Evolutionary conservation across 2,113 vertebrate species (phyloP).

Genomic region (Piliocolobus tephrosceles): DNA sequence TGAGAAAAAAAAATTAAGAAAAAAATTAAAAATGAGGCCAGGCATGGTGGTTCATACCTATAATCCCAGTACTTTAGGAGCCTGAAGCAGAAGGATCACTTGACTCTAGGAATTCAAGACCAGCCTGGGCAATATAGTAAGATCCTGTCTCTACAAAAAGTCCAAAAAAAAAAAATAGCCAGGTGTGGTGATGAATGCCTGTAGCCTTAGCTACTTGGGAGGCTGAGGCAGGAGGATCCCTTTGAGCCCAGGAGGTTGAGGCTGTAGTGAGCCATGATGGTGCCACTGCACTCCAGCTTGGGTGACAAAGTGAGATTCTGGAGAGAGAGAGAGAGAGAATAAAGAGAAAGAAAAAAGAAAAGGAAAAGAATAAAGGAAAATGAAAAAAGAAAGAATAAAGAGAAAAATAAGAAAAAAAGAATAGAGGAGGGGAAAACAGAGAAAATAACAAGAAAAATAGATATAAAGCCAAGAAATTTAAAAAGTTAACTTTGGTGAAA

Average conservation of each 20-base stretch:
- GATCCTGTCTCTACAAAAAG: not conserved
- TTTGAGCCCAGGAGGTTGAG: not conserved
- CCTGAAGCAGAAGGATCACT: not conserved
- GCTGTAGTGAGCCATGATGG: not conserved
- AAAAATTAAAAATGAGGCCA: not conserved
- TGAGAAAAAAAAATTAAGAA: not conserved
- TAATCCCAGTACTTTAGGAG: not conserved
- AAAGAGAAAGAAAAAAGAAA: not conserved
- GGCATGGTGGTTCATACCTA: not conserved
- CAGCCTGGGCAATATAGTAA: not conserved
- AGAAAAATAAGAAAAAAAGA: not conserved
- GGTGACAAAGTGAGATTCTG: not conserved
- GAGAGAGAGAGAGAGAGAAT: not conserved
- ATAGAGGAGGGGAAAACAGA: not conserved
- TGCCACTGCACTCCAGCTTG: not conserved
- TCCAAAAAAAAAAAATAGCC: not conserved
- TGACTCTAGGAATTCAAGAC: not conserved
- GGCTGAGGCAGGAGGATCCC: not conserved
- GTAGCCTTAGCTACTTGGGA: not conserved
- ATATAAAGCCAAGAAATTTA: not conserved
- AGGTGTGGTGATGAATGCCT: not conserved
- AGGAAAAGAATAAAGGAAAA: not conserved
- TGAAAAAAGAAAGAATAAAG: not conserved
- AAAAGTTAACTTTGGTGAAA: not conserved
- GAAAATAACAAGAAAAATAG: not conserved